Conservation (phyloP, 2,797 vertebrate species). For the Urosaurus nigricauda region DNA sequence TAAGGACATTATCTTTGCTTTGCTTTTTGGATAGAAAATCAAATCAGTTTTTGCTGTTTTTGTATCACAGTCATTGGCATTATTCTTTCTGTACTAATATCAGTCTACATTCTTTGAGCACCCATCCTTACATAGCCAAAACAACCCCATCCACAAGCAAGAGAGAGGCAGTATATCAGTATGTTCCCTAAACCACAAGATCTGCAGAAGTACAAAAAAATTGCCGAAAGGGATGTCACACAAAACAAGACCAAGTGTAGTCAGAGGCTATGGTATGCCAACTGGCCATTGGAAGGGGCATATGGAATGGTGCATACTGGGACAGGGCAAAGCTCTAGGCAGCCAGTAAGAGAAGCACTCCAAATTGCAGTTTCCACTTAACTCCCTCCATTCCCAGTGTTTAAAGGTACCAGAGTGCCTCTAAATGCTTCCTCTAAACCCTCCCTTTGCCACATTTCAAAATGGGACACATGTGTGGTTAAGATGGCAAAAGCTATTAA, state of each 20-base stretch:
- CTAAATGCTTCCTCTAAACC: too few species aligned
- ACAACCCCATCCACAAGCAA: neutral
- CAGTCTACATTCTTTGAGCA: neutral
- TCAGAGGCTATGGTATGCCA: neutral
- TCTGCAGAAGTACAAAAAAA: neutral
- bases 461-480: too few species aligned
- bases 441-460: too few species aligned
- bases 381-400: neutral
- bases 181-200: neutral
- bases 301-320: too few species aligned
- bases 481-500: too few species aligned
- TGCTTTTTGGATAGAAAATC: neutral
- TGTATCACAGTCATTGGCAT: neutral
- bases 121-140: neutral
- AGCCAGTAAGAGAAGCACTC: neutral
- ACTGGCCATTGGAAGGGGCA: neutral
- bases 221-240: too few species aligned
- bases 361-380: neutral
- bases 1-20: constrained; percentile 11
- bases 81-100: neutral
- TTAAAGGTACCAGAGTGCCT: too few species aligned
- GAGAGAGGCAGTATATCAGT: too few species aligned
- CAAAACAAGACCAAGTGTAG: neutral
- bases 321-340: too few species aligned
- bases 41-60: neutral